phyloP scores from a whole-genome alignment of 2,888 invertebrate species.

The Nomada fabriciana region DNA sequence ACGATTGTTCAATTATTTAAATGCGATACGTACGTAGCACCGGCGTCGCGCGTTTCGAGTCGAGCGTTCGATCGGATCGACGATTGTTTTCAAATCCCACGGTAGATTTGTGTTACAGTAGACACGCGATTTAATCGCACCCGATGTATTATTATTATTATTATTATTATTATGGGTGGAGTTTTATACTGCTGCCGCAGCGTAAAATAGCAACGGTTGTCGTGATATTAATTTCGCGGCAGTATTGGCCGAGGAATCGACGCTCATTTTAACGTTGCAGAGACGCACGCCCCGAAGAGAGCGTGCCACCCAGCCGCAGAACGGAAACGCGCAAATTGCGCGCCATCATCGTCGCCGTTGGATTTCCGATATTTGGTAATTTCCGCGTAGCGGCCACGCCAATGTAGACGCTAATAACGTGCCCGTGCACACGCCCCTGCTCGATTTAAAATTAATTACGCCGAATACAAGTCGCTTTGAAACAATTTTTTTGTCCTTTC shows the following conservation, averaged over 20 bases:
- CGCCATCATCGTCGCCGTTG: constrained; percentile 65
- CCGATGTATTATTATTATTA: constrained; percentile 27
- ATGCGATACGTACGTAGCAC: neutral
- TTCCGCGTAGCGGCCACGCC: constrained; percentile 57
- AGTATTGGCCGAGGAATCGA: no score
- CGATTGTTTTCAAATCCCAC: constrained; percentile 13
- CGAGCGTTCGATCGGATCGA: neutral
- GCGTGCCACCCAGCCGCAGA: constrained; percentile 49
- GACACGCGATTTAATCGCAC: constrained; percentile 21
- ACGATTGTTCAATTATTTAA: constrained; percentile 34
- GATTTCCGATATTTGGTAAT: constrained; percentile 72
- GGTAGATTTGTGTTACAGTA: constrained; percentile 13
- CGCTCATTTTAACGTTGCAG: neutral
- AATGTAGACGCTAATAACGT: constrained; percentile 63
- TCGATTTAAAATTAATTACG: constrained; percentile 69
- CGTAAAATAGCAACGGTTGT: constrained; percentile 15
- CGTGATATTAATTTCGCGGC: constrained; percentile 40
- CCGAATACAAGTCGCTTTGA: constrained; percentile 26
- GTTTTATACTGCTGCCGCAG: constrained; percentile 10
- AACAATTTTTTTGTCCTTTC: constrained; percentile 21
- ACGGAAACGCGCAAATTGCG: constrained; percentile 69
- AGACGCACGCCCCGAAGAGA: neutral
- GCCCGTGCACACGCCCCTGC: constrained; percentile 36
- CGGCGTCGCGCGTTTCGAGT: neutral
- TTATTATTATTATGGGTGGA: constrained; percentile 24